phyloP scores from a whole-genome alignment of 2,113 vertebrate genomes.

The Gnathonemus echidnorhynchus region DNA sequence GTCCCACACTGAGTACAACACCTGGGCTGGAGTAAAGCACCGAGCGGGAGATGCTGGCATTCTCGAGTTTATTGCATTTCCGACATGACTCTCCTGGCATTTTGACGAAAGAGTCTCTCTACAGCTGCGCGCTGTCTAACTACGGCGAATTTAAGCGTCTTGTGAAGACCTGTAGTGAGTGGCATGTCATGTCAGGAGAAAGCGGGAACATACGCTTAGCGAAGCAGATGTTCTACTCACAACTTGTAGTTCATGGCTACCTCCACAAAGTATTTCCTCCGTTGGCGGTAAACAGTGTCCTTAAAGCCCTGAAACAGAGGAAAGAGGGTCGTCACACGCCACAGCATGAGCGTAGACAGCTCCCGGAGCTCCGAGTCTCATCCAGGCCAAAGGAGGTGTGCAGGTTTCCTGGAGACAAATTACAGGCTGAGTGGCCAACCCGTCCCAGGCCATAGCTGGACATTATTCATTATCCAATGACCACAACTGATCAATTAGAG shows the following conservation, averaged over 20 bases:
- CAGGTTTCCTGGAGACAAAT: not conserved
- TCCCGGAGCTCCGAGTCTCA: no score
- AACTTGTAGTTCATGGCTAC: constrained; percentile 97
- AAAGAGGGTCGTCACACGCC: not conserved
- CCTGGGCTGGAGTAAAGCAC: not conserved
- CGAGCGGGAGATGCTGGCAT: not conserved
- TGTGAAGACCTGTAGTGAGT: not conserved
- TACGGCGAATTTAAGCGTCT: not conserved
- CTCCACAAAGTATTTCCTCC: constrained; percentile 97
- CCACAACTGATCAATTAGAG: not conserved
- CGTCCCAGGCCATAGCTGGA: not conserved
- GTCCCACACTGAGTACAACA: not conserved
- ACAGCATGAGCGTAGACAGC: not conserved
- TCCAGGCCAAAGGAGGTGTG: not conserved
- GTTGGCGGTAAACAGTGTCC: constrained; percentile 88
- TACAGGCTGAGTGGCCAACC: not conserved
- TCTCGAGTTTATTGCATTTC: not conserved
- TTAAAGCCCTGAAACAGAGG: constrained; percentile 84
- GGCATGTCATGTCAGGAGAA: not conserved
- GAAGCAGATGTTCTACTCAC: constrained; percentile 65
- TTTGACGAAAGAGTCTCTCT: not conserved
- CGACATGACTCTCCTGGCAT: not conserved
- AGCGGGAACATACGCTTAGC: not conserved
- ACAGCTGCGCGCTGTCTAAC: not conserved
- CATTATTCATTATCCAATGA: not conserved